phyloP scores from a whole-genome alignment of 2,888 invertebrate genomes.

The Syrista parreyssii region DNA sequence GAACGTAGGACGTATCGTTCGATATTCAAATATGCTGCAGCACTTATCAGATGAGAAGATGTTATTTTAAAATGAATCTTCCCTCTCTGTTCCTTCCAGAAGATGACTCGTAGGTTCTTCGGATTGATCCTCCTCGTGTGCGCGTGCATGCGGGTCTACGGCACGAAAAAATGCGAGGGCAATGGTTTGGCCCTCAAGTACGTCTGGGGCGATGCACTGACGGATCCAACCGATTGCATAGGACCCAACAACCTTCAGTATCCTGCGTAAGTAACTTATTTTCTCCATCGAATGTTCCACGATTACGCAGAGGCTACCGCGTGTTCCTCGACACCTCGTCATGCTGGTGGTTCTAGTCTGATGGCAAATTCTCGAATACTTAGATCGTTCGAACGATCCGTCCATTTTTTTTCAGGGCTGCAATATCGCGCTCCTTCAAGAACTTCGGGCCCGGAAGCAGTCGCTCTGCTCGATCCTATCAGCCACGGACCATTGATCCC shows the following conservation, averaged over 20 bases:
- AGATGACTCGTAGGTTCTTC: conserved; percentile 34
- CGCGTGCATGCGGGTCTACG: conserved; percentile 31
- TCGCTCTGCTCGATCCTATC: conserved; percentile 74
- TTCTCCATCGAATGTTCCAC: too few species aligned
- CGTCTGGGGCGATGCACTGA: conserved; percentile 88
- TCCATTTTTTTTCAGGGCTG: conserved; percentile 66
- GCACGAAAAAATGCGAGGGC: conserved; percentile 68
- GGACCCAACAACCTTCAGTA: conserved; percentile 88
- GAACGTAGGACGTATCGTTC: too few species aligned
- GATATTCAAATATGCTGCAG: too few species aligned
- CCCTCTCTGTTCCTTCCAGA: too few species aligned
- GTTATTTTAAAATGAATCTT: too few species aligned
- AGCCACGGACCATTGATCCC: conserved; percentile 77
- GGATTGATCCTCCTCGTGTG: conserved; percentile 47
- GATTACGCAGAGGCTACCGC: too few species aligned
- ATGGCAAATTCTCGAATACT: too few species aligned
- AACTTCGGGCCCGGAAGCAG: conserved; percentile 76
- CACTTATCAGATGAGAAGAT: too few species aligned
- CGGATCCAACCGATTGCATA: conserved; percentile 80
- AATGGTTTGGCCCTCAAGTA: conserved; percentile 80
- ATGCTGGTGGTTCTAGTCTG: too few species aligned
- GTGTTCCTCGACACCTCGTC: too few species aligned
- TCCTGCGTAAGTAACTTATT: conserved; percentile 76
- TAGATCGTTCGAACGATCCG: too few species aligned
- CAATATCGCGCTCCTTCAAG: conserved; percentile 79